phyloP scores from a whole-genome alignment of 2,888 invertebrate species.

The Diadromus collaris region DNA sequence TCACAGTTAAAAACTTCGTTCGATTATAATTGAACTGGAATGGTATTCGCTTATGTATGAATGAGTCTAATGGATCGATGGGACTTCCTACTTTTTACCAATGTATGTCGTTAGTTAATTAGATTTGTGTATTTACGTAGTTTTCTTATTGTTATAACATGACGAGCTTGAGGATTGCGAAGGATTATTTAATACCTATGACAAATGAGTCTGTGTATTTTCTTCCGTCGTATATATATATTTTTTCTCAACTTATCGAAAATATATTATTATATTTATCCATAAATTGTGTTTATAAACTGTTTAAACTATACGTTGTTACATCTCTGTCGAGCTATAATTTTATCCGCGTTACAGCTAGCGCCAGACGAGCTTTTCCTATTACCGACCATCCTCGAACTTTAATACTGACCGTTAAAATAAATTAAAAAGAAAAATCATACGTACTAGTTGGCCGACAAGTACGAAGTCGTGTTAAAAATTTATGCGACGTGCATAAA shows the following conservation, averaged over 20 bases:
- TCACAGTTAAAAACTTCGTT: slow-evolving; percentile 14
- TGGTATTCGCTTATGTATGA: slow-evolving; percentile 65
- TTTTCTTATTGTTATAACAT: slow-evolving; percentile 25
- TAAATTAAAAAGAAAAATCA: not conserved
- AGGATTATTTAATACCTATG: not conserved
- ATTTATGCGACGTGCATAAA: not conserved
- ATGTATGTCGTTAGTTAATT: slow-evolving; percentile 45
- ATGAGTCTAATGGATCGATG: slow-evolving; percentile 52
- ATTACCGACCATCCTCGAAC: slow-evolving; percentile 3
- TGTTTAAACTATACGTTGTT: slow-evolving; percentile 30
- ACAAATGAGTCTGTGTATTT: slow-evolving; percentile 27
- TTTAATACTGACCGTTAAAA: slow-evolving; percentile 9
- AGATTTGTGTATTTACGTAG: slow-evolving; percentile 39
- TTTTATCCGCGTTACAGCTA: not conserved
- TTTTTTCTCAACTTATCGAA: slow-evolving; percentile 13
- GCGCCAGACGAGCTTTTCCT: not conserved
- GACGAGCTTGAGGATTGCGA: slow-evolving; percentile 27
- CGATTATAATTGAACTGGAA: slow-evolving; percentile 26
- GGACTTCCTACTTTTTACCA: slow-evolving; percentile 33
- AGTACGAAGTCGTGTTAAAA: not conserved
- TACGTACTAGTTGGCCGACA: not conserved
- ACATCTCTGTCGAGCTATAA: slow-evolving; percentile 28
- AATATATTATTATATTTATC: slow-evolving; percentile 54
- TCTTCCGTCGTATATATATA: slow-evolving; percentile 16
- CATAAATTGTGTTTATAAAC: slow-evolving; percentile 36